Evolutionary conservation across 2,888 invertebrate genomes (phyloP), one percentile per base, ranked within the genome.

Genomic region (Tenthredo livida): DNA sequence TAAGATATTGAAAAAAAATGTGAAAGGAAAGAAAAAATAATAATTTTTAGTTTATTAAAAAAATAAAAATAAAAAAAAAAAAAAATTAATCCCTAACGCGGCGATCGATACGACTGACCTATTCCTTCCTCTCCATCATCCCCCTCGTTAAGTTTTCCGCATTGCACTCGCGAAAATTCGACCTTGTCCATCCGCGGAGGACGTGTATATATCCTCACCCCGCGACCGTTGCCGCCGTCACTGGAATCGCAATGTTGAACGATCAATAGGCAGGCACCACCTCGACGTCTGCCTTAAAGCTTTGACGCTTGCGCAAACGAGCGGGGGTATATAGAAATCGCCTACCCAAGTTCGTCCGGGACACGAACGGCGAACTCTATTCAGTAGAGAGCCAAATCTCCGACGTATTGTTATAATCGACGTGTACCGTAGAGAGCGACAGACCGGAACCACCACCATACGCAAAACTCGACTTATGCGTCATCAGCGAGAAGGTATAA

Each of bases 401-500:
- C 83, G 50, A 43, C 83, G 83, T 83, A 83, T 83, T 83, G 82
- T 78, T 80, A 61, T 58, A 12, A 61, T 47, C 21, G 80, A 40
- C 33, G 37, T 40, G 21, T 61, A 9, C 21, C 80, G 61, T 40
- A 37, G 9, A 65, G 67, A 83, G 29, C 83, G 47, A 67, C 25
- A 83, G 40, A 86, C 85, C 86, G 33, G 73, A 85, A 80, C 65
- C 85, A 61, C 67, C 50, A 90, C 89, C 90, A 89, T 47, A 88
- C 89, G 88, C 88, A 93, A 93, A 93, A 89, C 92, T 90, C 93
- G 92, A 93, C 93, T 92, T 93, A 93, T 93, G 93, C 93, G 93
- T 93, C 93, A 92, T 90, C 92, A 91, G 90, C 92, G 92, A 93
- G 93, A 92, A 93, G 93, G 93, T 93, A 93, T 47, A 43, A 47